A percentile compares a stretch with the other conserved stretches of the same genome.
Conservation (phyloP, 1,140 invertebrate genomes). For the Drosophila athabasca region DNA sequence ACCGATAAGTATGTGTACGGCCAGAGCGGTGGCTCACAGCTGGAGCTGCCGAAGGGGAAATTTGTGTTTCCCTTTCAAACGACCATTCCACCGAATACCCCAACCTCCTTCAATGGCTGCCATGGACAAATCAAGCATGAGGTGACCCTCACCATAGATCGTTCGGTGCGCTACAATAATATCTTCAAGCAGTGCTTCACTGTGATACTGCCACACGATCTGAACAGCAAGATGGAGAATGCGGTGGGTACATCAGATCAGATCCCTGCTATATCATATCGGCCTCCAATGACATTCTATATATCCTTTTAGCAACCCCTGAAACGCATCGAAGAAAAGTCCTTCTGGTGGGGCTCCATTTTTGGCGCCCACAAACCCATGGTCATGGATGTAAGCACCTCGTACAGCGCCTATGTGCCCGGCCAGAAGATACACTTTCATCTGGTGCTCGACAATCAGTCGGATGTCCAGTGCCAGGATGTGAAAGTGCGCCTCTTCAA, state of each 20-base stretch:
- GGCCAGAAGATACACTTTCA: conserved; percentile 78
- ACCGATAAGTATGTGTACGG: conserved; percentile 71
- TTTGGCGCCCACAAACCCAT: conserved; percentile 73
- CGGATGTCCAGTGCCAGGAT: conserved; percentile 84
- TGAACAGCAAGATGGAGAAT: conserved; percentile 85
- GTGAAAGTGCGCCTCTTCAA: conserved; percentile 85
- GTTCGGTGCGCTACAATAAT: conserved; percentile 90
- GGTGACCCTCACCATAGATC: conserved; percentile 88
- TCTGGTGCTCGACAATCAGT: conserved; percentile 81
- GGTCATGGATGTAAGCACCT: conserved; percentile 72
- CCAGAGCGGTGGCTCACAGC: conserved; percentile 83
- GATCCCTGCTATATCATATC: conserved; percentile 61
- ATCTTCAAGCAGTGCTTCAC: conserved; percentile 89
- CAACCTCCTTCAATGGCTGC: conserved; percentile 89
- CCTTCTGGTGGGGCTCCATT: conserved; percentile 78
- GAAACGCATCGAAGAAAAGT: conserved; percentile 72
- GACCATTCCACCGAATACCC: conserved; percentile 85
- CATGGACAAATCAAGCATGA: conserved; percentile 89
- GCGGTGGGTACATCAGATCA: conserved; percentile 54
- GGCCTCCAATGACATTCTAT: no score
- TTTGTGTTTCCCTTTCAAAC: conserved; percentile 86
- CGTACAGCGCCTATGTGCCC: conserved; percentile 72
- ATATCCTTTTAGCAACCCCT: conserved; percentile 69
- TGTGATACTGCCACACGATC: conserved; percentile 89
- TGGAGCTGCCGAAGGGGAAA: conserved; percentile 85